Base-by-base conservation (phyloP, 1,140 invertebrate genomes). In the Luehdorfia chinensis region DNA sequence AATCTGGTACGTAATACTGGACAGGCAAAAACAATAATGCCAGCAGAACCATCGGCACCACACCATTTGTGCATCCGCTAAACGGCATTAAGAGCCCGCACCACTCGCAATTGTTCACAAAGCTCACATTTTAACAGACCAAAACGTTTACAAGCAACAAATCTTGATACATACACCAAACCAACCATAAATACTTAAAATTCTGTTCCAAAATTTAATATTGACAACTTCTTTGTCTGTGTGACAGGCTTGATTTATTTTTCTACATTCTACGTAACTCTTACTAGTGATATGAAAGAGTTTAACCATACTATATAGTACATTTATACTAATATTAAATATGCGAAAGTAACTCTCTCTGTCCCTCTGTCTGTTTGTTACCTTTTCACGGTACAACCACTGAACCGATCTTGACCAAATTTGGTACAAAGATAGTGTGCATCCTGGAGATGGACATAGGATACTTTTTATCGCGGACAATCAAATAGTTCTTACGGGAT, bases 1-100 rank as follows among this genome's bases (percentile, higher is more conserved):
- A 32, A n/a, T 75, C 68, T 3, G 75, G 77, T 19, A 77, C 60
- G 47, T 71, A 79, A 31, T 78, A 81, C 34, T 75, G 68, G 28
- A 55, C 63, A 5, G 78, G 80, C 41, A 83, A 41, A 27, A 75
- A 50, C 28, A 80, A 44, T 28, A 83, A 34, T n/a, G 67, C 62
- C 11, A 75, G 55, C 33, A 72, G 15, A 28, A 68, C 75, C 28
- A 69, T 69, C 41, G 63, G 59, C 53, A 74, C 47, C 46, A 75
- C 45, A 51, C 76, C 71, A 37, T 61, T 66, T 16, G 66, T 66
- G 54, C 75, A 79, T 23, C 73, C 62, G 48, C 47, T 63, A 27
- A 78, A 43, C 37, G 77, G 63, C 80, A 84, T 84, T 45, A 31
- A 36, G 34, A 47, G 36, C 54, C 34, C 46, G 21, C 36, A 37